Conservation (phyloP, 2,113 vertebrate species). For the Coregonus clupeaformis region DNA sequence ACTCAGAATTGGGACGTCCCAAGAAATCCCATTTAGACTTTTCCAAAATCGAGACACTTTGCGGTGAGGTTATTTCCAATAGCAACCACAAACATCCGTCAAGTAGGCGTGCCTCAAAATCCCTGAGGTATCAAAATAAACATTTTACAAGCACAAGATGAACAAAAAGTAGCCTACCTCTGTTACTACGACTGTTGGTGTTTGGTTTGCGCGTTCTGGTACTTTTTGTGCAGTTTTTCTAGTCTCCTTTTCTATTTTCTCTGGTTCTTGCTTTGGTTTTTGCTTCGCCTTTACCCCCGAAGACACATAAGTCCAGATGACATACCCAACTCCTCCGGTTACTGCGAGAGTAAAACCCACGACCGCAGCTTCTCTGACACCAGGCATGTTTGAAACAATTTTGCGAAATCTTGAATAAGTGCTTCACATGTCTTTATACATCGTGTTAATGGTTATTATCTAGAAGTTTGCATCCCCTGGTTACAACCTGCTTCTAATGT, state of each 20-base stretch:
- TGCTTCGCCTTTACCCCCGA: slow-evolving; percentile 7
- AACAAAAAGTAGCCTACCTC: slow-evolving; percentile 32
- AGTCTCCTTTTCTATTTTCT: background rate
- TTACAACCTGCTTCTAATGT: slow-evolving; percentile 6
- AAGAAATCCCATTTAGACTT: too few relatives aligned
- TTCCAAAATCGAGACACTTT: too few relatives aligned
- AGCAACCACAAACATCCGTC: slow-evolving; percentile 13
- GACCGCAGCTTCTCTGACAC: slow-evolving; percentile 51
- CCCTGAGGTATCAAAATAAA: too few relatives aligned
- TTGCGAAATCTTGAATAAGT: background rate
- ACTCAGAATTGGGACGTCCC: too few relatives aligned
- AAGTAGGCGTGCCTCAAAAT: background rate
- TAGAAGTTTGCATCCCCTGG: background rate
- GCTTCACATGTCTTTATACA: background rate
- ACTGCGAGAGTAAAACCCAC: slow-evolving; percentile 61
- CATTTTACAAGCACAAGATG: background rate
- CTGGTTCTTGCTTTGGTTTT: background rate
- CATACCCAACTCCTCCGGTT: slow-evolving; percentile 67
- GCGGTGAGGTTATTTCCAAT: slow-evolving; percentile 2
- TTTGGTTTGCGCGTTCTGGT: background rate
- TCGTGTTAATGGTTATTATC: background rate
- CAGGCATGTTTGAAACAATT: slow-evolving; percentile 56
- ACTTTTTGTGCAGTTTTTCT: background rate
- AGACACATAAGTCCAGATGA: slow-evolving; percentile 60
- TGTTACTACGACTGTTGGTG: background rate